Evolutionary conservation across 2,113 vertebrate genomes (phyloP).

Genomic region (Excalfactoria chinensis): DNA sequence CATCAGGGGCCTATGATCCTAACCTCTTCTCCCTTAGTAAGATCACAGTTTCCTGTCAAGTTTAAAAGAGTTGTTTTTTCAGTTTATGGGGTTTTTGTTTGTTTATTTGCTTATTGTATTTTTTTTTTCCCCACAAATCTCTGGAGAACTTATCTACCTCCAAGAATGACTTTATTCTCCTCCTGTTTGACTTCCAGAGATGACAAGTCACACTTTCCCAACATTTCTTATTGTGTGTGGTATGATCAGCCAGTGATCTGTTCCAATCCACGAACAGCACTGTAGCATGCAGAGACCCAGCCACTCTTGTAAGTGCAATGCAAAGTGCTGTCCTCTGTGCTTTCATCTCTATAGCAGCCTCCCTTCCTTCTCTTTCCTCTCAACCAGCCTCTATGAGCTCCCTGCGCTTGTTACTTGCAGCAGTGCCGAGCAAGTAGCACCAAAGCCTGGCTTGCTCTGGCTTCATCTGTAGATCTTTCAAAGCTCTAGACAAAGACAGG

Average conservation of each 20-base stretch:
- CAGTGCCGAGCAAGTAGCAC: background rate
- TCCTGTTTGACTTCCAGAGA: background rate
- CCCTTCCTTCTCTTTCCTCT: background rate
- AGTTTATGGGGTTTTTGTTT: background rate
- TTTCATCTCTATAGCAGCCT: background rate
- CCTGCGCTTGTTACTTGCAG: background rate
- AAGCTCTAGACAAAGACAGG: background rate
- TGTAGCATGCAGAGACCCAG: background rate
- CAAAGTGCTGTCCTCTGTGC: fast-evolving
- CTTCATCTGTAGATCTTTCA: background rate
- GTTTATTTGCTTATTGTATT: background rate
- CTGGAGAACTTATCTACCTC: background rate
- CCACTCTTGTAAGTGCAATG: background rate
- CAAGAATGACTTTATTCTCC: background rate
- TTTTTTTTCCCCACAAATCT: background rate
- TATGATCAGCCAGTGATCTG: background rate
- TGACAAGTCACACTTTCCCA: background rate
- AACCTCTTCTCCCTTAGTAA: background rate
- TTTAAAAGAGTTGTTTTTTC: background rate
- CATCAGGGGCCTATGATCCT: background rate
- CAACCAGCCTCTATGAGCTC: background rate
- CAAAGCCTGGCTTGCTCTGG: background rate
- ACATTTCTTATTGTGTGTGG: background rate
- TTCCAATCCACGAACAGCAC: background rate
- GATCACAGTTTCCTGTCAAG: background rate